Evolutionary conservation across 1,140 invertebrate species (phyloP).

Genomic region (Lasaia peninsularis): DNA sequence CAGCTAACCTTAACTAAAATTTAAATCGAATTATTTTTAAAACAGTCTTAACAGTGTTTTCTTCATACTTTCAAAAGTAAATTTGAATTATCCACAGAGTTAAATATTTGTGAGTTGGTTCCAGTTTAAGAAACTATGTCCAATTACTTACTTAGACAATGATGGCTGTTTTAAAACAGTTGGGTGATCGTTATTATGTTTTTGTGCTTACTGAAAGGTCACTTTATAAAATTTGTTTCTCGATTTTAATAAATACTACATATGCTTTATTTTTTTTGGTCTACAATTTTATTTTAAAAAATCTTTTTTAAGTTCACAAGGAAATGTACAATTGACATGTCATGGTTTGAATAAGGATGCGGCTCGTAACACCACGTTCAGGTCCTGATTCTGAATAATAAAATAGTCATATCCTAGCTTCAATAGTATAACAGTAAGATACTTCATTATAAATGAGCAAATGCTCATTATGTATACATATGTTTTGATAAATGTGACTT

Average conservation of each 20-base stretch:
- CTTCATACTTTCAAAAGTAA: too few relatives aligned
- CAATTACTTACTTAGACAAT: too few relatives aligned
- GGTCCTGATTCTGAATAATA: not conserved
- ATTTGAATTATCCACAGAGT: too few relatives aligned
- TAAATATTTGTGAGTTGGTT: too few relatives aligned
- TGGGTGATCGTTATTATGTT: too few relatives aligned
- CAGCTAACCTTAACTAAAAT: too few relatives aligned
- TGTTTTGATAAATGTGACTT: not conserved
- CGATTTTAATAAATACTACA: not conserved
- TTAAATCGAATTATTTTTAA: too few relatives aligned
- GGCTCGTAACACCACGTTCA: not conserved
- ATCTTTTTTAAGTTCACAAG: not conserved
- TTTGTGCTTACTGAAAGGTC: not conserved
- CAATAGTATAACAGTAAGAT: not conserved
- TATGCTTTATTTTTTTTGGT: not conserved
- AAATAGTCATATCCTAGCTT: not conserved
- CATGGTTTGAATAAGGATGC: not conserved
- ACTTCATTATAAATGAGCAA: not conserved
- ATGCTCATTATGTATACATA: not conserved
- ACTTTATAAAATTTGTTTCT: not conserved
- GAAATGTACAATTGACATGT: slow-evolving; percentile 8
- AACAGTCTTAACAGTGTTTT: too few relatives aligned
- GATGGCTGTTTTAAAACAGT: too few relatives aligned
- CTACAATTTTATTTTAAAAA: not conserved
- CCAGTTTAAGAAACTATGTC: too few relatives aligned